phyloP scores from a whole-genome alignment of 1,140 invertebrate species.

The Galleria mellonella region DNA sequence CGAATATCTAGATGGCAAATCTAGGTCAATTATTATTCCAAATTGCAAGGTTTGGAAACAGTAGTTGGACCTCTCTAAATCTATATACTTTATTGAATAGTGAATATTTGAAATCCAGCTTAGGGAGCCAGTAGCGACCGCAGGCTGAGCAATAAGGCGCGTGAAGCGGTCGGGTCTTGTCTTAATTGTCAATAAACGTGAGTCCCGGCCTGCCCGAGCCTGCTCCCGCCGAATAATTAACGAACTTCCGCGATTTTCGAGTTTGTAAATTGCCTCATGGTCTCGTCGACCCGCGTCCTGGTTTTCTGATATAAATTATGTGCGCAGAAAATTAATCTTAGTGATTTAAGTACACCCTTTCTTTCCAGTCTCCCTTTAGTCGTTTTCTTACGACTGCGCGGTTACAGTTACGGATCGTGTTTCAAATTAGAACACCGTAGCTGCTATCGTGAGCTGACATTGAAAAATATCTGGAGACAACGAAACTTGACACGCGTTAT shows the following conservation, averaged over 20 bases:
- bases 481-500: no score
- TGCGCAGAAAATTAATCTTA: slow-evolving; percentile 64
- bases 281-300: slow-evolving; percentile 60
- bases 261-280: slow-evolving; percentile 71
- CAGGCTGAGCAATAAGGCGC: slow-evolving; percentile 44
- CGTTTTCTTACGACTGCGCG: slow-evolving; percentile 11
- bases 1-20: no score
- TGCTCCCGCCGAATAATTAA: slow-evolving; percentile 65
- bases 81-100: slow-evolving; percentile 36
- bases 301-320: slow-evolving; percentile 66
- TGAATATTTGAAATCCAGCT: slow-evolving; percentile 26
- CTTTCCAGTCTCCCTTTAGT: slow-evolving; percentile 31
- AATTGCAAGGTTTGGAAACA: slow-evolving; percentile 4
- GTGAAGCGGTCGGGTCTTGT: slow-evolving; percentile 50
- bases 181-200: slow-evolving; percentile 71
- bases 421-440: neutral
- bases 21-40: slow-evolving; percentile 5
- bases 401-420: neutral
- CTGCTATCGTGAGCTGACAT: no score
- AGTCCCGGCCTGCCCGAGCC: slow-evolving; percentile 42
- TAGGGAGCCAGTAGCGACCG: slow-evolving; percentile 18
- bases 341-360: slow-evolving; percentile 53
- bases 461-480: no score
- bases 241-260: slow-evolving; percentile 72
- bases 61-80: slow-evolving; percentile 17